These are phyloP conservation scores for Diplodus sargus DNA, from an alignment of 2,797 vertebrate genomes.

Conservation along the genomic window DNA sequence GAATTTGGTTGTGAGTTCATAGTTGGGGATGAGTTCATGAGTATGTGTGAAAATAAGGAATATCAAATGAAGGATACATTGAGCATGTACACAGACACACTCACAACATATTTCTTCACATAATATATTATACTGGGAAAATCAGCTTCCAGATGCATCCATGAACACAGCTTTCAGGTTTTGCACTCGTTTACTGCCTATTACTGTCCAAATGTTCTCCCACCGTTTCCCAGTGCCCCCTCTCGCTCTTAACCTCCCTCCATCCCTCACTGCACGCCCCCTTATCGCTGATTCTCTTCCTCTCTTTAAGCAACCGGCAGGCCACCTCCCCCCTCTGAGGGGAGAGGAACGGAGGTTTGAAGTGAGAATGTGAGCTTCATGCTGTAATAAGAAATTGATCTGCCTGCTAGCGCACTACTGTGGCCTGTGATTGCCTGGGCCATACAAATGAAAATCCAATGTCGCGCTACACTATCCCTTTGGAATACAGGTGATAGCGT, in stretches of 20 bases:
- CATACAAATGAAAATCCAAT: conserved; percentile 85
- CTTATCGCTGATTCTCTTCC: conserved; percentile 31
- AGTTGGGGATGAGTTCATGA: conserved; percentile 57
- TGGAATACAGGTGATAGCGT: conserved; percentile 74
- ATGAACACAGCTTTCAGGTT: conserved; percentile 17
- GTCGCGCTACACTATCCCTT: conserved; percentile 69
- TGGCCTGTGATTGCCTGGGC: conserved; percentile 80
- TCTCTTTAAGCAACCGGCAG: conserved; percentile 31
- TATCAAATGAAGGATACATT: conserved; percentile 32
- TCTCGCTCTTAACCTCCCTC: neutral
- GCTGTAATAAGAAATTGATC: conserved; percentile 87
- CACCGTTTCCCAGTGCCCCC: neutral
- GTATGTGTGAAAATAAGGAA: conserved; percentile 41
- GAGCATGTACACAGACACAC: conserved; percentile 17
- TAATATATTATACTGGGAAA: neutral
- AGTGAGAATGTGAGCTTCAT: conserved; percentile 78
- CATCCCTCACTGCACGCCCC: conserved; percentile 2
- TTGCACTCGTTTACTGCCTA: conserved; percentile 24
- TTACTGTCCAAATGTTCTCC: conserved; percentile 19
- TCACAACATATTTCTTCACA: conserved; percentile 6
- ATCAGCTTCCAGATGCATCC: conserved; percentile 4
- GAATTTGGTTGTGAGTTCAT: conserved; percentile 34
- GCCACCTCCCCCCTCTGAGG: conserved; percentile 39
- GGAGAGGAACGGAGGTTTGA: conserved; percentile 56
- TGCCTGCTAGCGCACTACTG: conserved; percentile 74